Base-by-base conservation (phyloP, 2,113 vertebrate species). In the Megaceryle torquata region DNA sequence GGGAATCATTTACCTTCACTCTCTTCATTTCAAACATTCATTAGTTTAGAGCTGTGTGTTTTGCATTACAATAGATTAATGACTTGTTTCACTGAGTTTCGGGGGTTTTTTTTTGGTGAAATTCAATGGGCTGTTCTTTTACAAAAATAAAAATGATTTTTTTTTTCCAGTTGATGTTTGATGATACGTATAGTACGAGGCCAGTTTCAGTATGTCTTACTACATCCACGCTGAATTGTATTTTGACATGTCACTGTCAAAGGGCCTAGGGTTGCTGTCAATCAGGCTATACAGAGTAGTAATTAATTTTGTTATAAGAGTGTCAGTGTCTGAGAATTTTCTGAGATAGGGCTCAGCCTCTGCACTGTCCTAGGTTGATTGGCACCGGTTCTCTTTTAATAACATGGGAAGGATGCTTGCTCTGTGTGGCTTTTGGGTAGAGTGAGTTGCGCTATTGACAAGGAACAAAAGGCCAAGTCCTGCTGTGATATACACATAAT, bases 271-370 rank as follows among this genome's bases (percentile, higher is more conserved):
- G 28, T 86, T 93, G 60, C 88, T 94, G 88, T 94, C 92, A 89
- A 3, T 48, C 4, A 35, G 50, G 54, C 91, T 87, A 56, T 33
- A 72, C 3, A 51, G 69, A 79, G 41, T 11, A 93, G 81, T 94
- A 94, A 96, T 94, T 95, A 93, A 91, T 94, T 96, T 89, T 94
- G 86, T 46, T 91, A 6, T 25, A 57, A 67, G 76, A 57, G 14
- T 87, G 74, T 84, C 80, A 86, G 28, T 1, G 1, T 50, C 57
- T 88, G 77, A 76, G 91, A 44, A 69, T 44, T 41, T 68, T 56
- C 72, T 37, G 54, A 78, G 61, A 26, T 53, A 21, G 46, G 35
- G 26, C 87, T 95, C 77, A 82, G 60, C 39, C 79, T 81, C 87
- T 60, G 74, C 72, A 20, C 68, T 50, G 86, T 81, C 82, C 8